phyloP scores from a whole-genome alignment of 1,140 invertebrate species.

The Hyles vespertilio region DNA sequence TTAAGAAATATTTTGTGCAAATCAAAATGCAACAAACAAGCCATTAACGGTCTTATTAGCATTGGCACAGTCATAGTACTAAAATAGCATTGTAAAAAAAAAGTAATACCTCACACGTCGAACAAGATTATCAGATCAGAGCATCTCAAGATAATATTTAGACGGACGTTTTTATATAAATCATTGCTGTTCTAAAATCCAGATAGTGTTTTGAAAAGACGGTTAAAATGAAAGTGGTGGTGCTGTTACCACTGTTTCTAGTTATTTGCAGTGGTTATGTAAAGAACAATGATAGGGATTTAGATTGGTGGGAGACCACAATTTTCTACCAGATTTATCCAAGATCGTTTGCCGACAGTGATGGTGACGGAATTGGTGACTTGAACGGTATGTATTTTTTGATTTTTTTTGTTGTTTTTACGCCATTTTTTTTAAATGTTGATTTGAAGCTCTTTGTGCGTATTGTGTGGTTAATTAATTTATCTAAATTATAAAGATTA shows the following conservation, averaged over 20 bases:
- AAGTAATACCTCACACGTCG: too few species aligned
- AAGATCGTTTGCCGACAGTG: conserved; percentile 83
- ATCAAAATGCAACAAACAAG: too few species aligned
- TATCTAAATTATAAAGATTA: too few species aligned
- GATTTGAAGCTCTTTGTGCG: not conserved
- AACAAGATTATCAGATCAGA: too few species aligned
- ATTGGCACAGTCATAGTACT: too few species aligned
- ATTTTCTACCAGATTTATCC: conserved; percentile 88
- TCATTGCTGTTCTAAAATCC: conserved; percentile 4
- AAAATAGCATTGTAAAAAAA: too few species aligned
- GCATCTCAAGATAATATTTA: too few species aligned
- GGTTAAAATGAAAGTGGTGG: conserved; percentile 35
- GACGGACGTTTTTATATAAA: conserved; percentile 10
- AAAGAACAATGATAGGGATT: conserved; percentile 33
- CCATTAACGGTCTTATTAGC: too few species aligned
- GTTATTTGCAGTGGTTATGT: conserved; percentile 30
- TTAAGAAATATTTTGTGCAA: too few species aligned
- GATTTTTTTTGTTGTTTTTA: not conserved
- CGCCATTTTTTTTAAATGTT: not conserved
- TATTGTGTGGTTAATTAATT: too few species aligned
- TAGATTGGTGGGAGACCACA: conserved; percentile 85
- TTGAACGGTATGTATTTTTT: conserved; percentile 75
- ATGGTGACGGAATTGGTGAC: conserved; percentile 86
- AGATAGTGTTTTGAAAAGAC: not conserved
- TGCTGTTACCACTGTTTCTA: conserved; percentile 36